Evolutionary conservation across 2,888 invertebrate species (phyloP), one percentile per base, ranked within the genome.

Genomic region (Labia minor): DNA sequence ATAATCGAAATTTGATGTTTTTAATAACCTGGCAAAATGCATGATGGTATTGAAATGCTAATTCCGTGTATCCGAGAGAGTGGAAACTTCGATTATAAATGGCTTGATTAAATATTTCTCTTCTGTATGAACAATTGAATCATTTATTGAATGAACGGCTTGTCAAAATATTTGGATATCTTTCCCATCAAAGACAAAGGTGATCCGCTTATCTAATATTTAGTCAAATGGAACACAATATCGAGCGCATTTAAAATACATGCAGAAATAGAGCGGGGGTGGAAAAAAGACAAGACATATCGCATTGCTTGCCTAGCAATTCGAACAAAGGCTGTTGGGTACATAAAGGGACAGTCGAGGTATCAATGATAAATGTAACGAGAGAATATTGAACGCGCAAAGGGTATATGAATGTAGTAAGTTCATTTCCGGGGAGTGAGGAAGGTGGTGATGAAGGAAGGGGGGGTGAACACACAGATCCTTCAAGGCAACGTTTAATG

Each of bases 81-180:
- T n/a, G 14, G 49, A 49, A 49, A 49, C 49, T 49, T 49, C 49
- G 49, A 49, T 49, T 49, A 49, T 49, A 49, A 49, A 49, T 49
- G 49, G 49, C 49, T 49, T 49, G 49, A 49, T 49, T 49, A 49
- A 49, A 49, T 49, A 49, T 49, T 49, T 49, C 49, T 49, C 49
- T 49, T 26, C 2, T 49, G 49, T 49, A 49, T 49, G 49, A 49
- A 49, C 49, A 49, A 49, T 49, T 4, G 49, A 49, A 49, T 49
- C 49, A 49, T 49, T 49, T 49, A 49, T 49, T 49, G 49, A 49
- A 49, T 49, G 49, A 49, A 16, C 49, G n/a, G n/a, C 49, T 49
- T 49, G 49, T 49, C 49, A 49, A n/a, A 49, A 49, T 49, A 49
- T 49, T 49, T 49, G 49, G 49, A 49, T 49, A 49, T 16, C 16